Percentiles rank a stretch among this genome's conserved stretches.
Conservation (phyloP, 2,888 invertebrate species). For the Galerucella calmariensis region DNA sequence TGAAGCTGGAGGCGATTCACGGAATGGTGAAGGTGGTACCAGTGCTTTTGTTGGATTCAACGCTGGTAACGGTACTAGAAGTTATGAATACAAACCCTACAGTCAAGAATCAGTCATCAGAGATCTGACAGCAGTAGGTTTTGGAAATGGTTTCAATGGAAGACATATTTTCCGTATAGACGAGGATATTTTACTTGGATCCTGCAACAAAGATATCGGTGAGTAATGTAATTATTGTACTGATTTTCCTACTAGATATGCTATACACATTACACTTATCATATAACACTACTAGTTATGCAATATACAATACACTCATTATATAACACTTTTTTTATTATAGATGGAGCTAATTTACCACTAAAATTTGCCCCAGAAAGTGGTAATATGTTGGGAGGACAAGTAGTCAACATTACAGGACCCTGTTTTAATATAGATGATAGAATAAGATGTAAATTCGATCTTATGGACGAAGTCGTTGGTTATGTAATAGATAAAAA, state of each 20-base stretch:
- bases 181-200: constrained; percentile 92
- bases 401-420: constrained; percentile 95
- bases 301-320: too few species aligned
- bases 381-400: constrained; percentile 97
- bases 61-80: constrained; percentile 92
- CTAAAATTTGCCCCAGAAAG: constrained; percentile 93
- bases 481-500: constrained; percentile 83
- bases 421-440: constrained; percentile 87
- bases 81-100: constrained; percentile 89
- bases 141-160: constrained; percentile 88
- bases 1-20: constrained; percentile 90
- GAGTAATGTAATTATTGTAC: background rate
- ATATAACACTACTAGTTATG: too few species aligned
- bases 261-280: too few species aligned
- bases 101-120: constrained; percentile 87
- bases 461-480: constrained; percentile 77
- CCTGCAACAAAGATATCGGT: constrained; percentile 92
- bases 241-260: too few species aligned
- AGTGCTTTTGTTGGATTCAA: constrained; percentile 96
- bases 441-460: constrained; percentile 85
- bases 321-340: constrained; percentile 38
- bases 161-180: constrained; percentile 95
- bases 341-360: constrained; percentile 84
- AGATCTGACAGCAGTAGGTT: constrained; percentile 85
- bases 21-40: constrained; percentile 85